Conservation (phyloP, 1,140 invertebrate species). For the Drosophila cardini region DNA sequence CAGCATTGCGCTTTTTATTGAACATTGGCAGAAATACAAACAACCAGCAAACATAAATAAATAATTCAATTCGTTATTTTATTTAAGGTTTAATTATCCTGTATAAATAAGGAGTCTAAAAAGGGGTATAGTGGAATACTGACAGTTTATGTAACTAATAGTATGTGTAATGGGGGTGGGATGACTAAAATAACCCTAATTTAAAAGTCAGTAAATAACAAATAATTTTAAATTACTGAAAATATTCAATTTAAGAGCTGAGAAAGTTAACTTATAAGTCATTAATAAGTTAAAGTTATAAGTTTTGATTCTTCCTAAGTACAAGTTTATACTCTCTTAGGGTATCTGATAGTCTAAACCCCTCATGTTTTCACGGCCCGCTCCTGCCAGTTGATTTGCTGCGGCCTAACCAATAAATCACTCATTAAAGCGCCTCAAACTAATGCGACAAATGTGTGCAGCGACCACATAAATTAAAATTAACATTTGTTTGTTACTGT, state of each 20-base stretch:
- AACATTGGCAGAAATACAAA: slow-evolving; percentile 53
- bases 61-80: slow-evolving; percentile 51
- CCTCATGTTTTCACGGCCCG: neutral
- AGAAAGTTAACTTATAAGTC: no score
- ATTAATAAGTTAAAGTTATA: no score
- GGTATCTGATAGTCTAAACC: neutral
- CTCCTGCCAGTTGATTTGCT: slow-evolving; percentile 32
- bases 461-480: slow-evolving; percentile 79
- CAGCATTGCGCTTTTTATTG: slow-evolving; percentile 65
- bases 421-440: slow-evolving; percentile 78
- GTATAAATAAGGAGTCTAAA: neutral
- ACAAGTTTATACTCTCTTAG: no score
- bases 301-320: no score
- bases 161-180: no score
- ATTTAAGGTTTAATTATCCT: slow-evolving; percentile 6
- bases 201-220: neutral
- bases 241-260: neutral
- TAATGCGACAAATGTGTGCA: slow-evolving; percentile 78
- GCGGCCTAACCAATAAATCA: slow-evolving; percentile 74
- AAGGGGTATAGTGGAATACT: neutral
- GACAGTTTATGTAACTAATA: no score
- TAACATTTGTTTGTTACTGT: slow-evolving; percentile 62
- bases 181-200: no score
- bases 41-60: slow-evolving; percentile 61
- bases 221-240: no score